Evolutionary conservation across 2,113 vertebrate species (phyloP), one percentile per base, ranked within the genome.

Genomic region (Telmatochromis sp.): DNA sequence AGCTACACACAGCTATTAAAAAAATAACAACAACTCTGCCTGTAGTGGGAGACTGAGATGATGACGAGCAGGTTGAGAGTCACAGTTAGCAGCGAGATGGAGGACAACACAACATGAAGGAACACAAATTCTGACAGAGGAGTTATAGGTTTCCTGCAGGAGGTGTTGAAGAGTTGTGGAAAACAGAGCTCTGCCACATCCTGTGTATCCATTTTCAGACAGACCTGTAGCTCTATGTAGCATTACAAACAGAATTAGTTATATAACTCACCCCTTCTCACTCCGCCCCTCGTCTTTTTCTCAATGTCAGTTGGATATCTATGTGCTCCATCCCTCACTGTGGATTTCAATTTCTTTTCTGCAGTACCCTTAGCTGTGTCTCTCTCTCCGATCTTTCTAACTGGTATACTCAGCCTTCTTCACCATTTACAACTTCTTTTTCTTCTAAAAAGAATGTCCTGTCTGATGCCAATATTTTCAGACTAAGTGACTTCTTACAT

Each of bases 1-100:
- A 42, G 37, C 3, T 70, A 70, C 13, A 70, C 7, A 58, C 21
- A 4, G 37, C 65, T 3, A 42, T 42, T 45, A 57, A 57, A 80
- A 57, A 60, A 13, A 6, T 1, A 40, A 26, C 2, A 35, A 54
- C 13, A 19, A 17, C 5, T 63, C 8, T 82, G 28, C 81, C 86
- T 87, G 68, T 70, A 88, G 58, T 88, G 81, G 13, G 57, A 80
- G 81, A 83, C 21, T 12, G 81, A 54, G 45, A 83, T 68, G 81
- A 87, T 87, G 40, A 82, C 15, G 2, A 82, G 40, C 26, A 87
- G 80, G 42, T 87, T 87, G 28, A 87, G 85, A 35, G 4, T 9
- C 8, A 60, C 53, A 15, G 65, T 82, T 15, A 87, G 54, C 1
- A 51, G 17, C 12, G 70, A 51, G 28, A 85, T 15, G 4, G 7